phyloP scores from a whole-genome alignment of 2,888 invertebrate species.

The Acronicta aceris region DNA sequence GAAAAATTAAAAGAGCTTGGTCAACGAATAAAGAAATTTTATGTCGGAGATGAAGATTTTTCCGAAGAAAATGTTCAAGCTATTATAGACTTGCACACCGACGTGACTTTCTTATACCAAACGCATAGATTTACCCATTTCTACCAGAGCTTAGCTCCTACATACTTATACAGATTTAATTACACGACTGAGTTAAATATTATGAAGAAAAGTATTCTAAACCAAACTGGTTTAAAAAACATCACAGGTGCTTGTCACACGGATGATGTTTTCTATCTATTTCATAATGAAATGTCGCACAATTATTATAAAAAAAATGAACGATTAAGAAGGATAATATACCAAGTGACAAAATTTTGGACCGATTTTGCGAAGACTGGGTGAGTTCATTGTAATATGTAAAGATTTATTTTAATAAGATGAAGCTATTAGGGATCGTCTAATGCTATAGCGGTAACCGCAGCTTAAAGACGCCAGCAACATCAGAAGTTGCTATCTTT shows the following conservation, averaged over 20 bases:
- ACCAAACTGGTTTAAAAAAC: slow-evolving; percentile 39
- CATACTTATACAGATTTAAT: slow-evolving; percentile 73
- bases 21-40: slow-evolving; percentile 67
- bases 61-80: slow-evolving; percentile 54
- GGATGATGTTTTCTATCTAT: slow-evolving; percentile 84
- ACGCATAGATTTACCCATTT: slow-evolving; percentile 69
- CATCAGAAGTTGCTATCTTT: too few species aligned
- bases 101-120: slow-evolving; percentile 68
- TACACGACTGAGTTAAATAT: slow-evolving; percentile 73
- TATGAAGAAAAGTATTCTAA: slow-evolving; percentile 57
- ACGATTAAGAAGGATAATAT: slow-evolving; percentile 68
- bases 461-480: too few species aligned
- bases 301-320: slow-evolving; percentile 68
- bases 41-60: slow-evolving; percentile 64
- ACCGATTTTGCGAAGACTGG: slow-evolving; percentile 81
- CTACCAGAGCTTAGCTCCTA: slow-evolving; percentile 57
- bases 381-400: slow-evolving; percentile 61
- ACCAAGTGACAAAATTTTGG: slow-evolving; percentile 80
- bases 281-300: slow-evolving; percentile 72
- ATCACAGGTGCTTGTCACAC: slow-evolving; percentile 80
- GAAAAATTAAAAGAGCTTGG: slow-evolving; percentile 66
- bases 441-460: too few species aligned
- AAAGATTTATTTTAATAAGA: too few species aligned
- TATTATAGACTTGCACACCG: slow-evolving; percentile 65
- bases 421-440: too few species aligned